Conservation (phyloP, 2,888 invertebrate species). For the Mythimna lalbum region DNA sequence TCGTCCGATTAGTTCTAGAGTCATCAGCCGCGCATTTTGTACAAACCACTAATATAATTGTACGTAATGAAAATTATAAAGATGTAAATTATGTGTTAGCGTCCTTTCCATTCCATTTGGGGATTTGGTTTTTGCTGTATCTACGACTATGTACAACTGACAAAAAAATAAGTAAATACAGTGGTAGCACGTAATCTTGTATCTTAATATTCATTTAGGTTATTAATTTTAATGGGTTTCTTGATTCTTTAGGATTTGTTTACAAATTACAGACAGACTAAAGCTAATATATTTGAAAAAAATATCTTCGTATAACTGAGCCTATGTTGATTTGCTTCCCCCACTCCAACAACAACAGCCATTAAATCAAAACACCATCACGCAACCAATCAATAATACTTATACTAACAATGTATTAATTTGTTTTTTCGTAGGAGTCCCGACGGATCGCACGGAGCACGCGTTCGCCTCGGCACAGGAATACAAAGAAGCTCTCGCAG, state of each 20-base stretch:
- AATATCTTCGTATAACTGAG: neutral
- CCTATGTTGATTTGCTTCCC: neutral
- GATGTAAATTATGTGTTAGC: constrained; percentile 50
- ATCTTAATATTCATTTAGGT: constrained; percentile 38
- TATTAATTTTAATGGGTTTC: constrained; percentile 44
- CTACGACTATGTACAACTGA: neutral
- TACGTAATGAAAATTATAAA: constrained; percentile 52
- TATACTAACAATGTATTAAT: constrained; percentile 46
- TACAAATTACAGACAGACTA: constrained; percentile 1
- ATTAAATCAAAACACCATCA: constrained; percentile 5
- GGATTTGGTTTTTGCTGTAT: constrained; percentile 31
- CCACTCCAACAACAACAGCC: constrained; percentile 10
- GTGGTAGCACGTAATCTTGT: constrained; percentile 28
- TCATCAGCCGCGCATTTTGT: constrained; percentile 69
- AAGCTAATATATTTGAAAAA: neutral
- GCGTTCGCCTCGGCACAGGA: constrained; percentile 84
- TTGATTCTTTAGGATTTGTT: constrained; percentile 17
- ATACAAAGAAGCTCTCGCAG: constrained; percentile 85
- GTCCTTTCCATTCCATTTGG: constrained; percentile 43
- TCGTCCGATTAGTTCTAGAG: constrained; percentile 83
- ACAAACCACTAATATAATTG: constrained; percentile 60
- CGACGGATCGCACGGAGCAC: constrained; percentile 82
- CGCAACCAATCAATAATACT: constrained; percentile 25
- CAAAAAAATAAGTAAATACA: constrained; percentile 43
- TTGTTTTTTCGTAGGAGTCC: constrained; percentile 74